Evolutionary conservation across 2,113 vertebrate species (phyloP), one percentile per base, ranked within the genome.

Genomic region (Globicephala melas): DNA sequence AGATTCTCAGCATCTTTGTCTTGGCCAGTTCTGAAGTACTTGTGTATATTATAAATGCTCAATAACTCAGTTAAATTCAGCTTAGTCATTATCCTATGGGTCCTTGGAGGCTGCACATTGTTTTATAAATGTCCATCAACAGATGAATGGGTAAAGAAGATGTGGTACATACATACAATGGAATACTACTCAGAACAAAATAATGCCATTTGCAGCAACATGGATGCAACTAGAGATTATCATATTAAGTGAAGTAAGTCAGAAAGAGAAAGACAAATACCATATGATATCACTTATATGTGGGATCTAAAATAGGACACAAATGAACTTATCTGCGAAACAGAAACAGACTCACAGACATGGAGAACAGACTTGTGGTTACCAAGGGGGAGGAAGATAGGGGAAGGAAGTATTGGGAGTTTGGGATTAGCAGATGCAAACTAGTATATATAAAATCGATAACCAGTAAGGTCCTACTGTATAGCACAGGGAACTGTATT

Each of bases 41-140:
- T 23, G 28, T 28, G 5, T 18, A 0, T n/a, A 1, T 0, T 0
- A 4, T 38, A 26, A 53, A 13, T 58, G 26, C 53, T 55, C 31
- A 6, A 0, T 31, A 13, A 55, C 79, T 88, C 44, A 36, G 53
- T 65, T n/a, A 2, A 41, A 3, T 36, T 11, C 8, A 70, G 63
- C 65, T 47, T 23, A 36, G 68, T 55, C 23, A 8, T 60, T 33
- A 26, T 20, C 50, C 60, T 55, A 0, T 17, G 38, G 14, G 28
- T 28, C 38, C 38, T 62, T 6, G 53, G 31, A 58, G 58, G 47
- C 41, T 33, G 10, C 14, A 20, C 11, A 9, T 74, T 26, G 23
- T 70, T 76, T 91, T 28, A 20, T 31, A 80, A 58, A 90, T 76
- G 44, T 9, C 44, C 38, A 50, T 28, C 1, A 0, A 76, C 73